Percentiles rank a stretch among this genome's conserved stretches.
These are phyloP conservation scores for Nerophis ophidion DNA, from an alignment of 2,113 vertebrate species.

Conservation along the genomic window DNA sequence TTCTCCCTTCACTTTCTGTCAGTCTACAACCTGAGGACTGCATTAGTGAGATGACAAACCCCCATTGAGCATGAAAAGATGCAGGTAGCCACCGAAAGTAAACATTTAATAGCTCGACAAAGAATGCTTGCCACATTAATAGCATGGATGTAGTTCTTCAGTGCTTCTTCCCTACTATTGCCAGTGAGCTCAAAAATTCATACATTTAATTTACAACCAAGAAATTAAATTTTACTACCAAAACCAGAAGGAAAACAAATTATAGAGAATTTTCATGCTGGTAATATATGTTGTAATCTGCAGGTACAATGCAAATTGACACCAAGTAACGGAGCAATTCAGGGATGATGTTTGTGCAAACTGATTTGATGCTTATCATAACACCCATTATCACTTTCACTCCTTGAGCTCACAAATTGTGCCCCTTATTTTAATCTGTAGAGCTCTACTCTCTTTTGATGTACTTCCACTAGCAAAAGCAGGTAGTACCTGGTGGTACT, in stretches of 20 bases:
- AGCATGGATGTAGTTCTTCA: not conserved
- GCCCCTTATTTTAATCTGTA: not conserved
- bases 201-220: not conserved
- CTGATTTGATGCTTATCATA: not conserved
- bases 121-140: not conserved
- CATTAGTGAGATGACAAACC: slow-evolving; percentile 3
- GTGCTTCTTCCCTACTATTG: not conserved
- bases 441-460: not conserved
- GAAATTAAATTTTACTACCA: not conserved
- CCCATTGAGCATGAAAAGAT: not conserved
- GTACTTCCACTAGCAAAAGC: not conserved
- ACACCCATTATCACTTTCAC: not conserved
- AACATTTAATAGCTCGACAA: not conserved
- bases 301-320: not conserved
- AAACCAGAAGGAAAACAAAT: not conserved
- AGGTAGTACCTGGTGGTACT: not conserved
- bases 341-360: not conserved
- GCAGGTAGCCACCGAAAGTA: not conserved
- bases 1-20: not conserved
- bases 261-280: not conserved
- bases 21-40: not conserved
- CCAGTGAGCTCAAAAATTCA: not conserved
- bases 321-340: not conserved
- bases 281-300: not conserved
- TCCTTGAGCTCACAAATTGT: no score